phyloP scores from a whole-genome alignment of 2,888 invertebrate species.

The Icerya purchasi region DNA sequence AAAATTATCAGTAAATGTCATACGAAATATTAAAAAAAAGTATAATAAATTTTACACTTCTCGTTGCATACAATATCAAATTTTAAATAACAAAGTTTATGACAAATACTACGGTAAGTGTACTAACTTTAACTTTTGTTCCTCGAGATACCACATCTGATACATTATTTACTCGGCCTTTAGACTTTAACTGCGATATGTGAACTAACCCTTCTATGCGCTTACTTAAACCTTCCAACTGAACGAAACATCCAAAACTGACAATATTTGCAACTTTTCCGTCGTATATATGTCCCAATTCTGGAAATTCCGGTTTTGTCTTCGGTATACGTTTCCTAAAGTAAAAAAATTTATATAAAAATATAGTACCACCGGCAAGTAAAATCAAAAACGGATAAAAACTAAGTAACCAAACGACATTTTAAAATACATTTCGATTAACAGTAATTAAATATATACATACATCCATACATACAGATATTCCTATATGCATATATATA shows the following conservation, averaged over 20 bases:
- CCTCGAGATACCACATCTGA: slow-evolving; percentile 80
- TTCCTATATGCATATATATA: too few relatives aligned
- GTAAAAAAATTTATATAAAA: not conserved
- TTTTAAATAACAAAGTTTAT: not conserved
- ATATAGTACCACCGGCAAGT: too few relatives aligned
- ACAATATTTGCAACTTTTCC: slow-evolving; percentile 90
- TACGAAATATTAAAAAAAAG: slow-evolving; percentile 5
- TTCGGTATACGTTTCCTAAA: not conserved
- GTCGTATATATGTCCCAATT: slow-evolving; percentile 67
- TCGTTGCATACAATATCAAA: slow-evolving; percentile 1
- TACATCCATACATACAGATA: too few relatives aligned
- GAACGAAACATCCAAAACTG: slow-evolving; percentile 95
- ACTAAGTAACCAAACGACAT: too few relatives aligned
- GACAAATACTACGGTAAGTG: not conserved
- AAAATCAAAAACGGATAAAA: too few relatives aligned
- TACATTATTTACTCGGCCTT: slow-evolving; percentile 83
- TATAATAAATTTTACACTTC: slow-evolving; percentile 2
- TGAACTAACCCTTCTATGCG: slow-evolving; percentile 92
- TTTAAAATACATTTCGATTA: too few relatives aligned
- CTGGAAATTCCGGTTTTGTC: slow-evolving; percentile 33
- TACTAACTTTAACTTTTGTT: slow-evolving; percentile 43
- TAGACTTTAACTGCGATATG: slow-evolving; percentile 78
- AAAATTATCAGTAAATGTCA: not conserved
- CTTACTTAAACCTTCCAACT: slow-evolving; percentile 71
- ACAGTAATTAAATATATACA: too few relatives aligned